These are phyloP conservation scores for Florisuga fusca DNA, from an alignment of 2,797 vertebrate genomes.

Conservation along the genomic window DNA sequence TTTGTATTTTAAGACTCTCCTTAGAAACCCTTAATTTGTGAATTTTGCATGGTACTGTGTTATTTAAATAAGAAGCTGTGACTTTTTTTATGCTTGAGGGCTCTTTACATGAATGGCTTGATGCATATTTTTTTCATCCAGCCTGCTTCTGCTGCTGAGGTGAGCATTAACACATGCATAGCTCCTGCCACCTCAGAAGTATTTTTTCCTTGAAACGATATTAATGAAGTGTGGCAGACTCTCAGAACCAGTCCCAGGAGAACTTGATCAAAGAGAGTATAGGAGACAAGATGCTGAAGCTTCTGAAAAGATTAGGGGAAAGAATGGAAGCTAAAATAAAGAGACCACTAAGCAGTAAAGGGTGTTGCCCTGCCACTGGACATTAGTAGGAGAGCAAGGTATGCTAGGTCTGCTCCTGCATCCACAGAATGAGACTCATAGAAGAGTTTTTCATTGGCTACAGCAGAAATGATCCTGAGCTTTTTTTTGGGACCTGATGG, in stretches of 20 bases:
- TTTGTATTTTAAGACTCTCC: slow-evolving; percentile 28
- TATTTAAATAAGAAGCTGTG: slow-evolving; percentile 53
- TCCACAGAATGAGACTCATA: neutral
- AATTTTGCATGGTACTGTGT: slow-evolving; percentile 30
- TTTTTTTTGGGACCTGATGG: neutral
- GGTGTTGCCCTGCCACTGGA: neutral
- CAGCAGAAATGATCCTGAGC: neutral
- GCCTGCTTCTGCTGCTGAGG: slow-evolving; percentile 58
- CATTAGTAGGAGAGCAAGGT: neutral
- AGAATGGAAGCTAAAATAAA: neutral
- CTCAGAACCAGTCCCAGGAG: slow-evolving; percentile 10
- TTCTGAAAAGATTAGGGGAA: slow-evolving; percentile 19
- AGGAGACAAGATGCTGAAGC: neutral
- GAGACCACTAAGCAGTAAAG: neutral
- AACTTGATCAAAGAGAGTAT: neutral
- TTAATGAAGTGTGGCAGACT: slow-evolving; percentile 17
- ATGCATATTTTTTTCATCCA: slow-evolving; percentile 61
- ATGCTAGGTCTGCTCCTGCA: neutral
- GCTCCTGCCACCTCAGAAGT: slow-evolving; percentile 47
- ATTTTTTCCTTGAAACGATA: slow-evolving; percentile 45
- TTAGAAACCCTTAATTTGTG: slow-evolving; percentile 9
- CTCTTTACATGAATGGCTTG: slow-evolving; percentile 62
- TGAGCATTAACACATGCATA: slow-evolving; percentile 44
- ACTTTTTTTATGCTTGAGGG: slow-evolving; percentile 66
- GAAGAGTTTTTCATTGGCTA: neutral